A percentile compares a stretch with the other conserved stretches of the same genome.
Conservation (phyloP, 1,140 invertebrate genomes). For the Coelopa frigida region DNA sequence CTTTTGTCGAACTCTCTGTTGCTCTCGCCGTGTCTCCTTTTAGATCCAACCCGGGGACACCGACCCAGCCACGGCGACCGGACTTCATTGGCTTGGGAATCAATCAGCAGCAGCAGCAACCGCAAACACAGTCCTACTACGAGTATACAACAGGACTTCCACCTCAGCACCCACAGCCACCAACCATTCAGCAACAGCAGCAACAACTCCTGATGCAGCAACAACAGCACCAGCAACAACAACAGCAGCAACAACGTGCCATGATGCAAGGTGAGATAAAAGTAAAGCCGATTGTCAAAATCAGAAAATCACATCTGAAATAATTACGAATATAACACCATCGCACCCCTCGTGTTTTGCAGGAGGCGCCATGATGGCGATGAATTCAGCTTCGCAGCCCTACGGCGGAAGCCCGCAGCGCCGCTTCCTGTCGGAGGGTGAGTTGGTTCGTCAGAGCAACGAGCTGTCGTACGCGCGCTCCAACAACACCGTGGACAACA, state of each 20-base stretch:
- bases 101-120: conserved; percentile 35
- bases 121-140: conserved; percentile 47
- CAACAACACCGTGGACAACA: conserved; percentile 59
- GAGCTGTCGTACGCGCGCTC: conserved; percentile 51
- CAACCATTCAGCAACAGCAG: conserved; percentile 39
- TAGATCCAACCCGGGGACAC: conserved; percentile 84
- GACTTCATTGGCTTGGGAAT: conserved; percentile 69
- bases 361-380: conserved; percentile 8
- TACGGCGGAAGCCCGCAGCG: conserved; percentile 64
- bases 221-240: conserved; percentile 32
- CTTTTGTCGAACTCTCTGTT: too few species aligned
- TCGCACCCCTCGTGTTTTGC: too few species aligned
- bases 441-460: conserved; percentile 61
- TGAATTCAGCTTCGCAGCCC: conserved; percentile 33
- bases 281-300: too few species aligned
- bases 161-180: conserved; percentile 37
- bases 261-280: conserved; percentile 39
- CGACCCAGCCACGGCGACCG: conserved; percentile 74
- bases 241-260: conserved; percentile 32
- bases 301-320: too few species aligned
- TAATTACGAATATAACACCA: conserved; percentile 24
- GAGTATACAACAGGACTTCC: conserved; percentile 45
- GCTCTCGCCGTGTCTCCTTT: background rate
- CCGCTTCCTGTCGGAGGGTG: conserved; percentile 77
- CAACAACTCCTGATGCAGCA: conserved; percentile 32